A percentile compares a stretch with the other conserved stretches of the same genome.
Conservation (phyloP, 1,140 invertebrate genomes). For the Galendromus occidentalis region DNA sequence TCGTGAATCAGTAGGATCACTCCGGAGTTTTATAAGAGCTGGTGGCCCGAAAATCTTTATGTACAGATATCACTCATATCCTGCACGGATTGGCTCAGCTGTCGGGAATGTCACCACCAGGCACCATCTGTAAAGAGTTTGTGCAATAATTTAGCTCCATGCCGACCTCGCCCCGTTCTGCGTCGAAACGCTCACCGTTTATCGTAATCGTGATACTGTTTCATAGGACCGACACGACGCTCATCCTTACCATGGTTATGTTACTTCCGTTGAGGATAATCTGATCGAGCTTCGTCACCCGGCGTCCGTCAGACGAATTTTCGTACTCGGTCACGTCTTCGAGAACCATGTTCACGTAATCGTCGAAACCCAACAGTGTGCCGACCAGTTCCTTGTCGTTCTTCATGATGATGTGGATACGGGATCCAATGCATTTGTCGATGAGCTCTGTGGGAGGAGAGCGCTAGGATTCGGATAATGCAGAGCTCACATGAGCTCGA, state of each 20-base stretch:
- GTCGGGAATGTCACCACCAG: conserved; percentile 34
- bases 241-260: conserved; percentile 69
- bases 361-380: conserved; percentile 89
- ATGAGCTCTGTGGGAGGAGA: conserved; percentile 54
- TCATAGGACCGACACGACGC: conserved; percentile 9
- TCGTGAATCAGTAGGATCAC: too few relatives aligned
- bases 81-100: conserved; percentile 11
- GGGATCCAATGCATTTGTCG: conserved; percentile 98
- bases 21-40: too few relatives aligned
- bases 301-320: conserved; percentile 79
- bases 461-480: too few relatives aligned
- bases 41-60: too few relatives aligned
- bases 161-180: background rate
- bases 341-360: conserved; percentile 93
- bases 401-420: conserved; percentile 99
- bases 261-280: conserved; percentile 98
- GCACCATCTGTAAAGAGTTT: conserved; percentile 26
- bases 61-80: too few relatives aligned
- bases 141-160: conserved; percentile 5
- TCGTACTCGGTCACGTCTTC: conserved; percentile 51
- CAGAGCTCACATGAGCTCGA: too few relatives aligned
- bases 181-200: background rate
- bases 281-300: conserved; percentile 91
- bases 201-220: background rate
- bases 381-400: conserved; percentile 99